Conservation (phyloP, 2,888 invertebrate genomes). For the Drosophila neutralis region DNA sequence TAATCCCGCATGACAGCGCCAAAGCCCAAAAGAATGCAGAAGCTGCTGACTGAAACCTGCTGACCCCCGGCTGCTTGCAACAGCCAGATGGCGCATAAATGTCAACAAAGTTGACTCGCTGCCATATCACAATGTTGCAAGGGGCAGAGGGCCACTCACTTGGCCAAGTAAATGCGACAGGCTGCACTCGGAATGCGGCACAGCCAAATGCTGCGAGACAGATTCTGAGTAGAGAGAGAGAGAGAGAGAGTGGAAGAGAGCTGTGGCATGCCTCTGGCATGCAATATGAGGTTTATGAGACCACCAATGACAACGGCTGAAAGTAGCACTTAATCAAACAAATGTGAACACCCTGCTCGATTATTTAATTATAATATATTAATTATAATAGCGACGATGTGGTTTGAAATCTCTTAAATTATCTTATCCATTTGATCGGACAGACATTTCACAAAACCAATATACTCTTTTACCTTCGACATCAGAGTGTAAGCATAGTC, state of each 20-base stretch:
- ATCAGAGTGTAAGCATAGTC: background rate
- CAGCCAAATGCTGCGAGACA: slow-evolving; percentile 18
- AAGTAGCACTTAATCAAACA: background rate
- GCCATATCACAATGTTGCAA: slow-evolving; percentile 66
- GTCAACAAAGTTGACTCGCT: slow-evolving; percentile 70
- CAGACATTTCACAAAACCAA: background rate
- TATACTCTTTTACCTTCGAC: background rate
- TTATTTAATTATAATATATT: background rate
- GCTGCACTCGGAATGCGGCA: slow-evolving; percentile 26
- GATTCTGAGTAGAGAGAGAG: background rate
- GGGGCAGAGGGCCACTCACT: slow-evolving; percentile 27
- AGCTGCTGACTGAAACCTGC: slow-evolving; percentile 32
- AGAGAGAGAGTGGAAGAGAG: background rate
- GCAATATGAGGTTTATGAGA: slow-evolving; percentile 19
- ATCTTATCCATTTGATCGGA: background rate
- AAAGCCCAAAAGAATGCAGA: slow-evolving; percentile 27
- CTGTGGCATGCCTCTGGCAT: slow-evolving; percentile 3
- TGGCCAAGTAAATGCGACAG: slow-evolving; percentile 61
- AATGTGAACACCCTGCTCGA: background rate
- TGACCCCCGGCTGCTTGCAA: slow-evolving; percentile 14
- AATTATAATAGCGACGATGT: background rate
- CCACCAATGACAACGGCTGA: slow-evolving; percentile 14
- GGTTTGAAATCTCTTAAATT: background rate
- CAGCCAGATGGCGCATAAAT: slow-evolving; percentile 62
- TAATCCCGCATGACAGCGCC: slow-evolving; percentile 42